Evolutionary conservation across 2,888 invertebrate species (phyloP), one percentile per base, ranked within the genome.

Genomic region (Trisateles emortualis): DNA sequence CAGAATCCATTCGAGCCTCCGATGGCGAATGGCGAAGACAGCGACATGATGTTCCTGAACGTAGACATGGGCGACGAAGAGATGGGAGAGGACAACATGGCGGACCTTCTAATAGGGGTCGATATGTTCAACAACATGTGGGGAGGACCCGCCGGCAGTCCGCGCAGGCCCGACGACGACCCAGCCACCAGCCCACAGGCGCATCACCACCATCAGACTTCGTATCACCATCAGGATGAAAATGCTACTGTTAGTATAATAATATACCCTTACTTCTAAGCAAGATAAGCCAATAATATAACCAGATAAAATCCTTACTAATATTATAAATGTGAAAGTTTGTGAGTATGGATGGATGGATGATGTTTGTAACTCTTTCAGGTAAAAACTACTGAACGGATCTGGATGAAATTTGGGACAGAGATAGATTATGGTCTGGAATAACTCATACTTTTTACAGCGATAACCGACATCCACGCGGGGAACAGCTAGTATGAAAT

Each of bases 61-160:
- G 86, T 89, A 69, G 88, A 87, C 76, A 89, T 90, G 86, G 88
- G 78, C 24, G 90, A 90, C 73, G 92, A 91, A 73, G 92, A 91
- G 60, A 90, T 91, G 59, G 96, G 96, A 72, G 95, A 95, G 82
- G 96, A 95, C 76, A 95, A 95, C 76, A 91, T 91, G 94, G 94
- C 95, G 71, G 96, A 96, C 73, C 78, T 92, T 72, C 78, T 91
- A 47, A 84, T 86, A 73, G 95, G 95, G 59, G 26, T 26, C 8
- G 97, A 97, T 84, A 95, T 97, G 82, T 96, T 98, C 88, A 95
- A 94, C 74, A 77, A 78, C 71, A 88, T 89, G 86, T 90, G 87
- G 87, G 79, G 53, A 2, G 53, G 53, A 0, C 36, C 84, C 59
- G 83, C 80, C 49, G 79, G 78, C 65, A 77, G 76, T 46, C 82